phyloP scores from a whole-genome alignment of 1,140 invertebrate genomes.

The Eulimnadia texana region DNA sequence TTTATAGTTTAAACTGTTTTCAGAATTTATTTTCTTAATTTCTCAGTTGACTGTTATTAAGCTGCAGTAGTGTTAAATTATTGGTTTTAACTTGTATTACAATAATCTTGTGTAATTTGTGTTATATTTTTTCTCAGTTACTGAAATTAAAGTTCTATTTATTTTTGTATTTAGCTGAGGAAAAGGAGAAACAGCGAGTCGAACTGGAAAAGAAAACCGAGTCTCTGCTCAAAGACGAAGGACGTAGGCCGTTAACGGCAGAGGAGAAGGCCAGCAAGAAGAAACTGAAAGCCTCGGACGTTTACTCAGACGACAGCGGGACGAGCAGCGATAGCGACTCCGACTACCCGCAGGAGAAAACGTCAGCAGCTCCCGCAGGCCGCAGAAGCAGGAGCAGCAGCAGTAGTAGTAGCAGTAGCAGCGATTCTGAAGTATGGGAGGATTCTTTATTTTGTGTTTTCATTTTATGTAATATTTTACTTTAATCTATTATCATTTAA shows the following conservation, averaged over 20 bases:
- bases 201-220: slow-evolving; percentile 33
- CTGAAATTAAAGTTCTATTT: background rate
- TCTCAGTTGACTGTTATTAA: too few relatives aligned
- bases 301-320: slow-evolving; percentile 88
- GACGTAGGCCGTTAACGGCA: slow-evolving; percentile 17
- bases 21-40: too few relatives aligned
- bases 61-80: too few relatives aligned
- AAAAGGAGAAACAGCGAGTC: slow-evolving; percentile 17
- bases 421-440: slow-evolving; percentile 24
- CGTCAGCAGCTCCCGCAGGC: background rate
- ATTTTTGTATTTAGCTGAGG: slow-evolving; percentile 19
- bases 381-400: slow-evolving; percentile 6
- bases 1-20: too few relatives aligned
- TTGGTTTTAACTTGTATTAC: too few relatives aligned
- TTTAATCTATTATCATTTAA: background rate
- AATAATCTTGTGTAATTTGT: too few relatives aligned
- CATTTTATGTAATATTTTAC: background rate
- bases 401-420: slow-evolving; percentile 20
- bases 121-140: too few relatives aligned
- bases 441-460: too few relatives aligned
- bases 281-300: slow-evolving; percentile 80
- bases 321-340: slow-evolving; percentile 52
- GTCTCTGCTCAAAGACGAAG: slow-evolving; percentile 38
- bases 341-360: slow-evolving; percentile 11
- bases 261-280: slow-evolving; percentile 33